phyloP scores from a whole-genome alignment of 2,113 vertebrate species.

The Hypomesus transpacificus region DNA sequence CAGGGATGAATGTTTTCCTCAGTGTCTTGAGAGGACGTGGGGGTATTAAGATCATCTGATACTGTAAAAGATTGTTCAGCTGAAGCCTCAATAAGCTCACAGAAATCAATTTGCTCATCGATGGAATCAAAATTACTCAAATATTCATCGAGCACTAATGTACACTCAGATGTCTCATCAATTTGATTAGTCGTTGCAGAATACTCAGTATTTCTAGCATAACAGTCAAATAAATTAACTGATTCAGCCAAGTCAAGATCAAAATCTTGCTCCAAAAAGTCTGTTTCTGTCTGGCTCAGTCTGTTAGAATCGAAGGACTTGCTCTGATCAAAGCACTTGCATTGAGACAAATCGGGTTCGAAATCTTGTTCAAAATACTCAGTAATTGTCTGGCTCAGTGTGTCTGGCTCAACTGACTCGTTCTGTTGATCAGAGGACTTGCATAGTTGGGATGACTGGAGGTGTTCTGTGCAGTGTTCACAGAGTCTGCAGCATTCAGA shows the following conservation, averaged over 20 bases:
- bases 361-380: constrained; percentile 30
- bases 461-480: constrained; percentile 52
- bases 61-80: constrained; percentile 9
- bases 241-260: constrained; percentile 6
- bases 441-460: constrained; percentile 49
- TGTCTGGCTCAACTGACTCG: not conserved
- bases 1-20: constrained; percentile 13
- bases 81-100: constrained; percentile 1
- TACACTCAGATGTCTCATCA: constrained; percentile 11
- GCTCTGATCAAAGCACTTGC: constrained; percentile 28
- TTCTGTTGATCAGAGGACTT: constrained; percentile 39
- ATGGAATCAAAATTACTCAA: constrained; percentile 10
- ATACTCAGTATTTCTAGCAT: constrained; percentile 30
- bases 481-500: constrained; percentile 44
- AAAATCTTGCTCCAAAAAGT: constrained; percentile 25
- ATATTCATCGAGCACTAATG: not conserved
- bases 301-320: not conserved
- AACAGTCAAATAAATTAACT: constrained; percentile 29
- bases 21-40: not conserved
- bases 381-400: constrained; percentile 37
- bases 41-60: constrained; percentile 1
- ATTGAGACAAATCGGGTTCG: constrained; percentile 21
- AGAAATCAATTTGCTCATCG: constrained; percentile 17
- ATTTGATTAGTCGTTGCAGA: constrained; percentile 6
- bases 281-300: constrained; percentile 40